Conservation (phyloP, 1,140 invertebrate species). For the Brachionus manjavacas region DNA sequence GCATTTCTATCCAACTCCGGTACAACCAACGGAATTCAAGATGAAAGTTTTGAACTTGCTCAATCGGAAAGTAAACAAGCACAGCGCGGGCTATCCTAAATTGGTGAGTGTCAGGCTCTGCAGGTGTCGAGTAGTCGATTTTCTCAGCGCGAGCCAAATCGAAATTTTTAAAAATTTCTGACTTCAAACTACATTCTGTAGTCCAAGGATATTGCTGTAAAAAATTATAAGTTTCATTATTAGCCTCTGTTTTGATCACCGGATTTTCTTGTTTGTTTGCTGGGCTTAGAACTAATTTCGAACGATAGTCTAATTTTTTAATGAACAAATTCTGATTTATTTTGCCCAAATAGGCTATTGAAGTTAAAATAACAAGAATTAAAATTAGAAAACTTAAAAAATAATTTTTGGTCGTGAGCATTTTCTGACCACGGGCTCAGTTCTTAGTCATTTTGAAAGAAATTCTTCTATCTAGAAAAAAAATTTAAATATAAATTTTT, state of each 20-base stretch:
- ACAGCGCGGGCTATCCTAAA: background rate
- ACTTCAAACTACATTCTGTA: background rate
- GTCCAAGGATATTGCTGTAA: background rate
- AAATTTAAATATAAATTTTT: background rate
- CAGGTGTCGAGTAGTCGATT: background rate
- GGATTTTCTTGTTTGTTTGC: background rate
- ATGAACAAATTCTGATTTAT: background rate
- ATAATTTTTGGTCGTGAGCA: background rate
- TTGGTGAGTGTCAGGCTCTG: background rate
- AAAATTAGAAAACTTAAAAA: background rate
- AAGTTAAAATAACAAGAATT: background rate
- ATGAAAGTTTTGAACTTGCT: background rate
- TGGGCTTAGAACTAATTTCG: background rate
- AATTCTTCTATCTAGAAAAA: background rate
- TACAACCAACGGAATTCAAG: slow-evolving; percentile 38
- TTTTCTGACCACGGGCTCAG: background rate
- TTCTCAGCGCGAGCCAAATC: background rate
- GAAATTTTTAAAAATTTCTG: background rate
- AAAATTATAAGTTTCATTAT: background rate
- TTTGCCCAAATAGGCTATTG: background rate
- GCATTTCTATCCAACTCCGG: slow-evolving; percentile 41
- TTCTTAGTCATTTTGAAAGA: background rate
- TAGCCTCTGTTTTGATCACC: background rate
- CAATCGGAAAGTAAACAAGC: slow-evolving; percentile 33
- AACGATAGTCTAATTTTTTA: background rate